Evolutionary conservation across 2,888 invertebrate species (phyloP).

Genomic region (Drosophila quinaria): DNA sequence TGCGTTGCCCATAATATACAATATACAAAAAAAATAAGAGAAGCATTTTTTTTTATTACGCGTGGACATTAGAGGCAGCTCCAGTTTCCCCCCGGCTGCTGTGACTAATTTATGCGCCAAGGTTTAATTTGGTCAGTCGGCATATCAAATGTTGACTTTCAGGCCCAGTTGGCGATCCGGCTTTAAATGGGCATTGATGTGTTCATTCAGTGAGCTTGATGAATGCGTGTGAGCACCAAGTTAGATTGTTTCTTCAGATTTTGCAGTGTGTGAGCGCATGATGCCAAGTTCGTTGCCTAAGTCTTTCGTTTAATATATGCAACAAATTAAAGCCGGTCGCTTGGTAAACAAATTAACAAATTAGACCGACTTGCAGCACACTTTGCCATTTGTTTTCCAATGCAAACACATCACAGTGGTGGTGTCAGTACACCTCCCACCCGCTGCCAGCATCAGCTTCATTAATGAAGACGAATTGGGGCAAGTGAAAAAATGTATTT

Average conservation of each 20-base stretch:
- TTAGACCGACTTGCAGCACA: constrained; percentile 72
- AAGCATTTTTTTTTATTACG: constrained; percentile 34
- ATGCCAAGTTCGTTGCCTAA: constrained; percentile 66
- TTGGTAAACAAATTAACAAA: constrained; percentile 55
- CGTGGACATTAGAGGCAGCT: constrained; percentile 37
- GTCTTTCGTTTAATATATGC: constrained; percentile 64
- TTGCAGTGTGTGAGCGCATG: constrained; percentile 9
- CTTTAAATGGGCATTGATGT: constrained; percentile 79
- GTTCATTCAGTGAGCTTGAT: constrained; percentile 75
- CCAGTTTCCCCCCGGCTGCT: constrained; percentile 26
- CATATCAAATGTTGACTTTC: constrained; percentile 30
- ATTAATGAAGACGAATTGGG: constrained; percentile 57
- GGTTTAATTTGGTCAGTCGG: constrained; percentile 58
- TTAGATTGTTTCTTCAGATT: constrained; percentile 32
- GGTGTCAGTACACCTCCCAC: constrained; percentile 11
- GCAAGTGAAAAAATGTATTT: constrained; percentile 18
- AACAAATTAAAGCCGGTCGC: constrained; percentile 15
- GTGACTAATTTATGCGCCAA: constrained; percentile 76
- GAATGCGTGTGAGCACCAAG: constrained; percentile 55
- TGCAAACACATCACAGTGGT: constrained; percentile 2
- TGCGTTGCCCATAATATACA: constrained; percentile 49
- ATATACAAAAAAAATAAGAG: constrained; percentile 16
- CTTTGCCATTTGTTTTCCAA: constrained; percentile 59
- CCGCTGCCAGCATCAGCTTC: neutral
- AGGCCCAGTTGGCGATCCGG: constrained; percentile 45